Evolutionary conservation across 1,140 invertebrate species (phyloP), one percentile per base, ranked within the genome.

Genomic region (Stenopsyche tienmushanensis): DNA sequence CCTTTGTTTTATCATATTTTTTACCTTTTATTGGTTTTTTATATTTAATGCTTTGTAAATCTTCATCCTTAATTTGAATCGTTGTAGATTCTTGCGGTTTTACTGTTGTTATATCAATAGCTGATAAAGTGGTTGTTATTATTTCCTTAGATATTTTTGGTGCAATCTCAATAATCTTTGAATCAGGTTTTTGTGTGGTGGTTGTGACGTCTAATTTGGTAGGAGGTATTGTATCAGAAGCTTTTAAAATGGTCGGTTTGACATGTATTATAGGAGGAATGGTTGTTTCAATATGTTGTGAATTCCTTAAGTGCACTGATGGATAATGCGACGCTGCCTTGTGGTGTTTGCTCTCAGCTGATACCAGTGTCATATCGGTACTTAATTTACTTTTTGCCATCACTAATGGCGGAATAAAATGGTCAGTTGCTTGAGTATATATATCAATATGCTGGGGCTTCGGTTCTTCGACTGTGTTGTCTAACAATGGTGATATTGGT

Each of bases 371-470:
- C 80, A 81, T 80, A 60, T 81, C 80, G 69, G 80, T 74, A 63
- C 76, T 77, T 9, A 79, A 72, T 73, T 77, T 82, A 64, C 79
- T 75, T 70, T 80, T 82, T 29, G 80, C 80, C 78, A 82, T 82
- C 15, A 82, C 80, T 24, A 82, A 64, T 8, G 80, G 80, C 17
- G 80, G 80, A 17, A 82, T 74, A 67, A 82, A 82, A 70, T 80
- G 80, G 69, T 82, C 80, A 7, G 79, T 78, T 1, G 80, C 75
- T 71, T 80, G 79, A 34, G 75, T 80, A 70, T 78, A 82, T 69
- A 82, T 78, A 50, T 70, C 64, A 25, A 58, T 15, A 26, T 80
- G 75, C 67, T 76, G 75, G 65, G 77, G 73, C 72, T 77, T 76
- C 13, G 74, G 23, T 69, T 78, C 77, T 60, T 77, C 68, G 45